Conservation (phyloP, 2,888 invertebrate species). For the Aphelenchoides bicaudatus region DNA sequence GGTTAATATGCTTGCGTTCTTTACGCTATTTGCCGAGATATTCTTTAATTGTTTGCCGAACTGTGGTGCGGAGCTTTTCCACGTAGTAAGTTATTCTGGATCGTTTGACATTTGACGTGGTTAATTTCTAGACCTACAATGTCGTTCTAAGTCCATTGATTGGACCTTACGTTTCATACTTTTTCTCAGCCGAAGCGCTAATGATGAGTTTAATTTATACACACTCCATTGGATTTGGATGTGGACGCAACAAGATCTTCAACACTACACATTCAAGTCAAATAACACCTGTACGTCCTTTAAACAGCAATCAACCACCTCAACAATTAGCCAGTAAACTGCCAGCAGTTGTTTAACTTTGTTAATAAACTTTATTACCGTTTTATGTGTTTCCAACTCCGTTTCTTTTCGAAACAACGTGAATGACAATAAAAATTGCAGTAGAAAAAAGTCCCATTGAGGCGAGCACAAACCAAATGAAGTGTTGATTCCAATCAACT, state of each 20-base stretch:
- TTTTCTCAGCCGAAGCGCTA: background rate
- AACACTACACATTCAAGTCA: too few relatives aligned
- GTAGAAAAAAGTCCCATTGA: slow-evolving; percentile 40
- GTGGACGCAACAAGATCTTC: too few relatives aligned
- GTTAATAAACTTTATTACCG: background rate
- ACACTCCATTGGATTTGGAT: background rate
- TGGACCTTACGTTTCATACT: background rate
- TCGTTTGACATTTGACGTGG: background rate
- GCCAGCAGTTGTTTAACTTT: too few relatives aligned
- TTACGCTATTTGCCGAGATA: background rate
- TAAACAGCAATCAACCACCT: too few relatives aligned
- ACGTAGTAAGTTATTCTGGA: background rate
- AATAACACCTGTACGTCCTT: too few relatives aligned
- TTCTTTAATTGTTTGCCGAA: background rate
- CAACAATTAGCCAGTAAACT: too few relatives aligned
- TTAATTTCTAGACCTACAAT: background rate
- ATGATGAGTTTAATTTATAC: background rate
- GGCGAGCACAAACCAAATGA: slow-evolving; percentile 53
- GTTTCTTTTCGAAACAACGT: slow-evolving; percentile 43
- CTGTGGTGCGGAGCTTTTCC: background rate
- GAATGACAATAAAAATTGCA: slow-evolving; percentile 42
- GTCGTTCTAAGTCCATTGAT: background rate
- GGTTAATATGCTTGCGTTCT: background rate
- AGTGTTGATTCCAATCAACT: slow-evolving; percentile 55
- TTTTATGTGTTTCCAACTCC: slow-evolving; percentile 31